Percentiles rank a stretch among this genome's conserved stretches.
Conservation (phyloP, 2,888 invertebrate genomes). For the Lepetodrilus schrolli region DNA sequence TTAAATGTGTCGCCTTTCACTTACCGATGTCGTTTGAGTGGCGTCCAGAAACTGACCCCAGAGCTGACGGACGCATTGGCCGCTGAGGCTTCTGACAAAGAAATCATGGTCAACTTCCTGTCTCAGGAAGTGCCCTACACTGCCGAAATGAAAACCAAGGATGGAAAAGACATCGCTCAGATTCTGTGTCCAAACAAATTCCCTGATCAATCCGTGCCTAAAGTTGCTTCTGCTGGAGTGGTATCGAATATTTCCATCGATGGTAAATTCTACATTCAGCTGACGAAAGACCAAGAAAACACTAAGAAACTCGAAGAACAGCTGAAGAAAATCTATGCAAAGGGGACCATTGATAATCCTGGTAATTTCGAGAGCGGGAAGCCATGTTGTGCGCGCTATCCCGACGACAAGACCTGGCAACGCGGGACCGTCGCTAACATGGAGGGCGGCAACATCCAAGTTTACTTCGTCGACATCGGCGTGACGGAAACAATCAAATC, state of each 20-base stretch:
- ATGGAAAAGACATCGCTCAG: conserved; percentile 32
- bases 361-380: conserved; percentile 74
- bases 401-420: conserved; percentile 82
- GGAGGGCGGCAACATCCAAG: conserved; percentile 76
- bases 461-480: conserved; percentile 81
- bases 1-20: conserved; percentile 62
- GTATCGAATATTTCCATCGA: conserved; percentile 37
- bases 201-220: conserved; percentile 2
- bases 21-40: conserved; percentile 61
- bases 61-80: conserved; percentile 36
- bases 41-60: conserved; percentile 39
- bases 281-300: conserved; percentile 76
- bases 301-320: conserved; percentile 76
- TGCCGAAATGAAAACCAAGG: conserved; percentile 21
- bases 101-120: conserved; percentile 32
- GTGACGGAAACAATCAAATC: conserved; percentile 62
- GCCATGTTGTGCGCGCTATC: conserved; percentile 80
- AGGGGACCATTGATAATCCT: conserved; percentile 13
- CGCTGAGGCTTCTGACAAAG: conserved; percentile 34
- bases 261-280: conserved; percentile 80
- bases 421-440: conserved; percentile 79
- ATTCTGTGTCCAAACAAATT: conserved; percentile 24
- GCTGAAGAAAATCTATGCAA: conserved; percentile 75
- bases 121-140: conserved; percentile 23
- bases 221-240: conserved; percentile 29